These are phyloP conservation scores for Diaperis boleti DNA, from an alignment of 2,888 invertebrate species.

Conservation along the genomic window DNA sequence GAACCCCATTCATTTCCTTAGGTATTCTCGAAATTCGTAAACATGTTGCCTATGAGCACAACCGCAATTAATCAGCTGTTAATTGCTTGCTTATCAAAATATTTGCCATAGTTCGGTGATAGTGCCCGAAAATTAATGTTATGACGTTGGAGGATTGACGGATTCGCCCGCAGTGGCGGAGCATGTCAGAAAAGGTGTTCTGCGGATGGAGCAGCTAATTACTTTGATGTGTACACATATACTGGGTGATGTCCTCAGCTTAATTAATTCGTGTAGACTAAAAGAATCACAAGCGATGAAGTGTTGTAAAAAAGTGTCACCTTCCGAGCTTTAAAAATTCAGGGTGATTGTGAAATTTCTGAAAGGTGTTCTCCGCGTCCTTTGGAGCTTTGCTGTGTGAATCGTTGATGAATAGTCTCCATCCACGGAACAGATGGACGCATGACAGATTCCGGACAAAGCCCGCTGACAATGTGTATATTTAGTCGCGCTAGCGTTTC, in stretches of 20 bases:
- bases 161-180: not conserved
- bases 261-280: too few species aligned
- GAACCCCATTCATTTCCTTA: slow-evolving; percentile 18
- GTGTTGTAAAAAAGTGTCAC: slow-evolving; percentile 2
- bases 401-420: slow-evolving; percentile 43
- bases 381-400: slow-evolving; percentile 33
- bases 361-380: slow-evolving; percentile 34
- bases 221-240: too few species aligned
- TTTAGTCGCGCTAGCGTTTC: slow-evolving; percentile 31
- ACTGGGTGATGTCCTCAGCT: too few species aligned
- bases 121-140: slow-evolving; percentile 27
- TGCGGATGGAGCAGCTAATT: too few species aligned
- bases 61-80: slow-evolving; percentile 41
- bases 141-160: slow-evolving; percentile 21
- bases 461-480: slow-evolving; percentile 40
- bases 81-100: slow-evolving; percentile 42
- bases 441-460: slow-evolving; percentile 43
- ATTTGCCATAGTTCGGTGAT: slow-evolving; percentile 39
- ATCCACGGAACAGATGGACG: slow-evolving; percentile 44
- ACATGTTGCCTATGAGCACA: slow-evolving; percentile 31
- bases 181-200: too few species aligned
- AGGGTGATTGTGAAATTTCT: slow-evolving; percentile 37
- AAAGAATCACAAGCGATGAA: not conserved
- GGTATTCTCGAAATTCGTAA: slow-evolving; percentile 37
- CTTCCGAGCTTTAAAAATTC: slow-evolving; percentile 30